Base-by-base conservation (phyloP, 2,113 vertebrate species). In the Scortum barcoo region DNA sequence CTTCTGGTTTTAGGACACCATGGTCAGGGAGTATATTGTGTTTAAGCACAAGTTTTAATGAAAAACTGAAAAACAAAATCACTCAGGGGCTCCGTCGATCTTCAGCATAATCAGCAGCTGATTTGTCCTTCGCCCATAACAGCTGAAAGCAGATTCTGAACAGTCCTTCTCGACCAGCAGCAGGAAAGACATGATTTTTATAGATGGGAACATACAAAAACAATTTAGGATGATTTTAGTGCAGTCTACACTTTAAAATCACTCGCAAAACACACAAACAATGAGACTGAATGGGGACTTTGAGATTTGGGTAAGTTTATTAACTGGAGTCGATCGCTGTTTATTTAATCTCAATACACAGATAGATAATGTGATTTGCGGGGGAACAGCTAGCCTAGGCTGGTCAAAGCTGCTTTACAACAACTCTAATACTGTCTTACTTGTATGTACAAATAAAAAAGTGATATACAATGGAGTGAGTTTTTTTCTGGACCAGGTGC, bases 331-430 rank as follows among this genome's bases (percentile, higher is more conserved):
- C 26, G 5, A 30, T 51, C 33, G 8, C 42, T 42, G 19, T 62
- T 36, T 11, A 20, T 20, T 26, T 11, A 0, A n/a, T 30, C 33
- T 51, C 17, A 61, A 5, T 30, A 36, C 48, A 54, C 40, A 69
- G 14, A 53, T 13, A 33, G 3, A 7, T 54, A 44, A 57, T 44
- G 68, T 77, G 46, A 58, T 66, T 38, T 42, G 22, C 7, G 17
- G 26, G 22, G 36, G 14, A 78, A 72, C 60, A 60, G 58, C 14
- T 40, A 36, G 56, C 33, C 42, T 30, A 8, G 60, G 36, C 71
- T 69, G 30, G 28, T 66, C 16, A 54, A 67, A 33, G 2, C 26
- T 38, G 24, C 62, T 75, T 50, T 80, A 11, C 46, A 73, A 57
- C 61, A 38, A 67, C 62, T 42, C 30, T 16, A 46, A 46, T 12